A percentile compares a stretch with the other conserved stretches of the same genome.
Evolutionary conservation across 2,888 invertebrate genomes (phyloP).

Genomic region (Tenthredo distinguenda): DNA sequence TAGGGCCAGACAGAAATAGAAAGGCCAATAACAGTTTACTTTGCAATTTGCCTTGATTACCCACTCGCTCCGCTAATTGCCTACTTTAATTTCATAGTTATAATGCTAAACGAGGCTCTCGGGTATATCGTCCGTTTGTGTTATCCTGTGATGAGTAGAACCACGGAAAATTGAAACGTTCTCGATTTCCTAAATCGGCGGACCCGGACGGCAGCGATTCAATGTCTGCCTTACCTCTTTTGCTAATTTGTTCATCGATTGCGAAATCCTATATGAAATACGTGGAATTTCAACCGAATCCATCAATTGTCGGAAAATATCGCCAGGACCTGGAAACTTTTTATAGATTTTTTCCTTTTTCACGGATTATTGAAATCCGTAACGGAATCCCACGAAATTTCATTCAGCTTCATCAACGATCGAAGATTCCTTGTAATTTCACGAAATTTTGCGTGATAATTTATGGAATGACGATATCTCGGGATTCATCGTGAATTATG

Average conservation of each 20-base stretch:
- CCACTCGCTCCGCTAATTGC: neutral
- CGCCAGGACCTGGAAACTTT: neutral
- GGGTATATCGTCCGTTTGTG: neutral
- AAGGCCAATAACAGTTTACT: constrained; percentile 7
- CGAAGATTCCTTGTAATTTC: too few relatives aligned
- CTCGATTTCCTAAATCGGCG: neutral
- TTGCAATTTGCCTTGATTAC: neutral
- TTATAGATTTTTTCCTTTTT: too few relatives aligned
- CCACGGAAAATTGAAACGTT: neutral
- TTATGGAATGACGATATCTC: too few relatives aligned
- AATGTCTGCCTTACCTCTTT: too few relatives aligned
- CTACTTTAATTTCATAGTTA: neutral
- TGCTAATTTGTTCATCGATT: too few relatives aligned
- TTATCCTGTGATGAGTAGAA: neutral
- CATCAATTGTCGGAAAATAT: neutral
- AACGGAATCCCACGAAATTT: neutral
- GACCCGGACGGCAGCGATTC: too few relatives aligned
- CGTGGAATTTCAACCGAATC: neutral
- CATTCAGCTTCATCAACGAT: too few relatives aligned
- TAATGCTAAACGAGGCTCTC: neutral
- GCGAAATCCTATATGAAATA: neutral
- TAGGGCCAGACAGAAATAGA: neutral
- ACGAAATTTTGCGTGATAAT: too few relatives aligned
- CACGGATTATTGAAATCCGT: too few relatives aligned
- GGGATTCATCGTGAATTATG: too few relatives aligned